A percentile compares a stretch with the other conserved stretches of the same genome.
These are phyloP conservation scores for Pollenia griseotomentosa DNA, from an alignment of 2,888 invertebrate species.

Conservation along the genomic window DNA sequence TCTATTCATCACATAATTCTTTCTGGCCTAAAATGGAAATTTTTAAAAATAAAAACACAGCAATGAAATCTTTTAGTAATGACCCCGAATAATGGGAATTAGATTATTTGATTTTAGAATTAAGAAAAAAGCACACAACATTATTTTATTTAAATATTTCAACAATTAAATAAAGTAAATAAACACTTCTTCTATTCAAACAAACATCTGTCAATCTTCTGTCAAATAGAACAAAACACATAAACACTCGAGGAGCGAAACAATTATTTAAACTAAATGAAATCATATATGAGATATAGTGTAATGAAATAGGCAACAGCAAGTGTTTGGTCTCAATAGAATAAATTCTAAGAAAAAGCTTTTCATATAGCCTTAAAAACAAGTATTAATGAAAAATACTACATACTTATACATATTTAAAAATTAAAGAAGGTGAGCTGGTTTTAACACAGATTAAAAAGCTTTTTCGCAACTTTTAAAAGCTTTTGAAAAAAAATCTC, in stretches of 20 bases:
- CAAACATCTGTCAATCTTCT: constrained; percentile 65
- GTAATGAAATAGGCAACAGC: background rate
- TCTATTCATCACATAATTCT: background rate
- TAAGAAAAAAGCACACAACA: background rate
- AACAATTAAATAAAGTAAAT: constrained; percentile 39
- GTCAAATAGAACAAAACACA: constrained; percentile 52
- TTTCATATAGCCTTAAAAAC: background rate
- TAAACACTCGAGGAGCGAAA: constrained; percentile 26
- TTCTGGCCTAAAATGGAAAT: background rate
- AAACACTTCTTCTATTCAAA: constrained; percentile 23
- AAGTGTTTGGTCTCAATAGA: background rate
- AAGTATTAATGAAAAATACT: background rate
- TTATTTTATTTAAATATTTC: constrained; percentile 38
- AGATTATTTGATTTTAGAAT: background rate
- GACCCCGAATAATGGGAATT: background rate
- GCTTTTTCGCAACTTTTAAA: too few relatives aligned
- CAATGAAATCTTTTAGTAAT: background rate
- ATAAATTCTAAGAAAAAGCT: background rate
- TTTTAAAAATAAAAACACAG: background rate
- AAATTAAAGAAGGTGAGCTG: too few relatives aligned
- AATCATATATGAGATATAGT: constrained; percentile 1
- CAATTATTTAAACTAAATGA: constrained; percentile 24
- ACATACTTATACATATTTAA: too few relatives aligned
- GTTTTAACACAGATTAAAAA: too few relatives aligned
- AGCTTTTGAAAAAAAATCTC: too few relatives aligned